Base-by-base conservation (phyloP, 2,888 invertebrate species). In the Agrenia bidenticulata region DNA sequence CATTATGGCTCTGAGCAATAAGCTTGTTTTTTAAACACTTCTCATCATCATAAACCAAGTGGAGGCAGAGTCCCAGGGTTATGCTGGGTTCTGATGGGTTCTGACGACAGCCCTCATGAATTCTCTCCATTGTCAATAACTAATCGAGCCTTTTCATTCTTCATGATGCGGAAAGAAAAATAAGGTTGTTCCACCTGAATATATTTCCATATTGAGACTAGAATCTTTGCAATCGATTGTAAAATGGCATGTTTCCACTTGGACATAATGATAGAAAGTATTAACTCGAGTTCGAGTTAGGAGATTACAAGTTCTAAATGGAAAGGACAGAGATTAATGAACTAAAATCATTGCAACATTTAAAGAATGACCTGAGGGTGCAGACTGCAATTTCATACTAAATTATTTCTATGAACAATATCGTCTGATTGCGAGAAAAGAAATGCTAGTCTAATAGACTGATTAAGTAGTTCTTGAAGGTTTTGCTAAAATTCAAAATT, bases 181-280 rank as follows among this genome's bases (percentile, higher is more conserved):
- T 51, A 51, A 51, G 51, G 51, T 51, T 51, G 15, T 51, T 51
- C 51, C 51, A 23, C 51, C 24, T 51, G 51, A 51, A 51, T 51
- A 51, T 51, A 51, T 51, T 51, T 23, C 51, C 51, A 51, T 51
- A 24, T 24, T 51, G 21, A 51, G 23, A 7, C 32, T 32, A 32
- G 32, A 32, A 4, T 32, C 11, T 32, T 11, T 32, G 32, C 32
- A 11, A 32, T 7, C 32, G 23, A 51, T 51, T 51, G 51, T 21
- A 24, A 51, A 51, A 51, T 51, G 7, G 51, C 51, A 51, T 51
- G 51, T 7, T 51, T 51, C 11, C 9, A 51, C 32, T 32, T 11
- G 23, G 23, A 23, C 19, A 51, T 17, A 23, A 51, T 13, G 24
- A 24, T 51, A 24, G 51, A 51, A 51, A 45, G 45, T 51, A 51